A percentile compares a stretch with the other conserved stretches of the same genome.
phyloP scores from a whole-genome alignment of 2,888 invertebrate genomes.

The Cynaeus angustus region DNA sequence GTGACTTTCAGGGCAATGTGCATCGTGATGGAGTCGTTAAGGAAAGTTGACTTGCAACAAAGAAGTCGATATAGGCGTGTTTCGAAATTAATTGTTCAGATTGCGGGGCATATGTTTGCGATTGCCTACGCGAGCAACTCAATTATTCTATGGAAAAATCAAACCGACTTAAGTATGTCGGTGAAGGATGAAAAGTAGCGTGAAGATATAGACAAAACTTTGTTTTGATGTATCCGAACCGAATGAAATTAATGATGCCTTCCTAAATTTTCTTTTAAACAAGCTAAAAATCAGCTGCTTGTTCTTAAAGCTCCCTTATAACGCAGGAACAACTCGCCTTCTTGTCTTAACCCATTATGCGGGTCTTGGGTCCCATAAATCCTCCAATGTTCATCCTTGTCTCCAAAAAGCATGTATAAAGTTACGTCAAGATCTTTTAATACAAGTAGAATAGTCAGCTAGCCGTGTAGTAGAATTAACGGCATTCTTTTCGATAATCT shows the following conservation, averaged over 20 bases:
- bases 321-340: neutral
- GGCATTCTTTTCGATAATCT: slow-evolving; percentile 50
- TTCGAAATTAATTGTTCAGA: slow-evolving; percentile 33
- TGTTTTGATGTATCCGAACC: too few species aligned
- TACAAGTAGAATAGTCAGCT: slow-evolving; percentile 23
- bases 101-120: slow-evolving; percentile 10
- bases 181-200: neutral
- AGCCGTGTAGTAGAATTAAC: slow-evolving; percentile 43
- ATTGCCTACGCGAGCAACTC: slow-evolving; percentile 34
- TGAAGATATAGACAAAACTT: too few species aligned
- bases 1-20: neutral
- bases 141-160: slow-evolving; percentile 26
- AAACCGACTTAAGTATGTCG: neutral
- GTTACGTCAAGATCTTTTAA: slow-evolving; percentile 17
- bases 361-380: slow-evolving; percentile 2
- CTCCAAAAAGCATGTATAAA: slow-evolving; percentile 16
- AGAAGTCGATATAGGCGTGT: slow-evolving; percentile 32
- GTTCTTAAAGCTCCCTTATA: neutral
- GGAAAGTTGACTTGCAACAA: slow-evolving; percentile 28
- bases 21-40: slow-evolving; percentile 35
- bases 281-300: too few species aligned
- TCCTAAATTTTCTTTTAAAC: too few species aligned
- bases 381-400: neutral
- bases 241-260: too few species aligned
- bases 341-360: neutral